A percentile compares a stretch with the other conserved stretches of the same genome.
These are phyloP conservation scores for Andrena marginata DNA, from an alignment of 2,888 invertebrate species.

Conservation along the genomic window DNA sequence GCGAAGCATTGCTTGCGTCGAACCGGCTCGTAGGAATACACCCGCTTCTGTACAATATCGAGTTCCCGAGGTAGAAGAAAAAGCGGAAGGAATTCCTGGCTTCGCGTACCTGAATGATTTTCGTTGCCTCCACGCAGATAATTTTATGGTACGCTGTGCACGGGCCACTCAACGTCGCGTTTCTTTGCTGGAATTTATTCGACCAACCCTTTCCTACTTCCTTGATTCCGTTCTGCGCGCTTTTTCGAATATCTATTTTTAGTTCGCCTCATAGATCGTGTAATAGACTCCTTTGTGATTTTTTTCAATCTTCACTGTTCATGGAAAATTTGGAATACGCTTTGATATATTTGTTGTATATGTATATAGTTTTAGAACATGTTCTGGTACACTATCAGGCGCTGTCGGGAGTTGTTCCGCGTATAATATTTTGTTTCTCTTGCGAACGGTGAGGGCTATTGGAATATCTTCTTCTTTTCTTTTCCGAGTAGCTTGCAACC, in stretches of 20 bases:
- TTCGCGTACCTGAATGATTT: conserved; percentile 40
- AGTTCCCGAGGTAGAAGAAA: conserved; percentile 11
- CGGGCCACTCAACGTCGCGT: conserved; percentile 20
- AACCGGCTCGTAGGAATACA: conserved; percentile 32
- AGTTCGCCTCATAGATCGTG: neutral
- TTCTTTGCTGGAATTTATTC: conserved; percentile 28
- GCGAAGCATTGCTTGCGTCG: conserved; percentile 31
- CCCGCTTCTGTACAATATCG: conserved; percentile 29
- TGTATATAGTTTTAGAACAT: neutral
- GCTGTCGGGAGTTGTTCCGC: too few relatives aligned
- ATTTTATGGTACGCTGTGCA: conserved; percentile 25
- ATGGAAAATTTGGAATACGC: neutral
- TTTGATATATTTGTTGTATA: too few relatives aligned
- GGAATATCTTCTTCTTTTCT: neutral
- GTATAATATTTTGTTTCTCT: neutral
- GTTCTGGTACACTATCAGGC: too few relatives aligned
- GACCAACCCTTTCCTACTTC: conserved; percentile 4
- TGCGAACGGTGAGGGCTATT: neutral
- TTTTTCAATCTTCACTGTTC: neutral
- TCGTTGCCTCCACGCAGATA: conserved; percentile 46
- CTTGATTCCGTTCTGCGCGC: neutral
- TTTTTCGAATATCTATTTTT: conserved; percentile 22
- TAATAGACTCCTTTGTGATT: neutral
- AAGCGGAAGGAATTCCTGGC: conserved; percentile 32
- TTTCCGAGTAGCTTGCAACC: neutral